Evolutionary conservation across 2,113 vertebrate species (phyloP).

Genomic region (Thalassoma bifasciatum): DNA sequence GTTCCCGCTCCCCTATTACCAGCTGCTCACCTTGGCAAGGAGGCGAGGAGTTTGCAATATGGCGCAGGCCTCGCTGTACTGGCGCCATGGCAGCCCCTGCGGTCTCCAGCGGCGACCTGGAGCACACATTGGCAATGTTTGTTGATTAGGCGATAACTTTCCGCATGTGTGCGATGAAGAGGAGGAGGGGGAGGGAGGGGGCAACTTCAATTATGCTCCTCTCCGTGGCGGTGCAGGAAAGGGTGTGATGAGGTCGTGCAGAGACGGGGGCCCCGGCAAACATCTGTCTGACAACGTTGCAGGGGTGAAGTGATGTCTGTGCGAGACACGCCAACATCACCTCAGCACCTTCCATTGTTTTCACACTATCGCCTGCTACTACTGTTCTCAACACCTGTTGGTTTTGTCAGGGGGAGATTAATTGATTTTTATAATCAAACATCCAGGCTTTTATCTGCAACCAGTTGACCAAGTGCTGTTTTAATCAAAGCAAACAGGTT

Average conservation of each 20-base stretch:
- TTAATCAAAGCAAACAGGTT: conserved; percentile 14
- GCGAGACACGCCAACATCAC: conserved; percentile 18
- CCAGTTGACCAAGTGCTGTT: conserved; percentile 10
- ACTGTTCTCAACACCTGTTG: conserved; percentile 21
- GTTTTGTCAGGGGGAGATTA: conserved; percentile 34
- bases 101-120: conserved; percentile 64
- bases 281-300: conserved; percentile 60
- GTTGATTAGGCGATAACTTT: conserved; percentile 72
- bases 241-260: conserved; percentile 49
- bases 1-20: conserved; percentile 59
- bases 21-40: conserved; percentile 79
- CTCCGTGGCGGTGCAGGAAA: conserved; percentile 13
- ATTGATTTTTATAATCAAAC: conserved; percentile 50
- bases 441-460: neutral
- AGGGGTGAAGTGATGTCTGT: conserved; percentile 29
- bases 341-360: conserved; percentile 20
- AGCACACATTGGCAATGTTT: conserved; percentile 57
- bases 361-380: conserved; percentile 21
- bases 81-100: conserved; percentile 50
- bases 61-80: conserved; percentile 50
- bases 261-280: conserved; percentile 33
- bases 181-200: conserved; percentile 27
- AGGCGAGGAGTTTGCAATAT: conserved; percentile 65
- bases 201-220: conserved; percentile 36
- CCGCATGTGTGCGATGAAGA: conserved; percentile 28